phyloP scores from a whole-genome alignment of 2,888 invertebrate species.

The Acanthosoma haemorrhoidale region DNA sequence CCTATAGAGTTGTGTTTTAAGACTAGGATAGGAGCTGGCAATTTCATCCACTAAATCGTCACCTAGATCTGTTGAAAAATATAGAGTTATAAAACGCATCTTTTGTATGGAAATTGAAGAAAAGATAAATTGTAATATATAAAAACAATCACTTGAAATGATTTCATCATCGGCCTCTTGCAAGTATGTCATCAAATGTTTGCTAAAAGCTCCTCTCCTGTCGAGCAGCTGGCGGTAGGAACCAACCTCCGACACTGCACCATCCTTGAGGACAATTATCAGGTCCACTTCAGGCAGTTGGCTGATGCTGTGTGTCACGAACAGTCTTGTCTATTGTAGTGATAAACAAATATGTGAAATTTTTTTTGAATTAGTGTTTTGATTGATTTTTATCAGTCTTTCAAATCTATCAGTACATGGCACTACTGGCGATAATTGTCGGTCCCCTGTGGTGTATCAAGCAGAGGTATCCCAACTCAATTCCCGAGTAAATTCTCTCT shows the following conservation, averaged over 20 bases:
- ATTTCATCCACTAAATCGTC: neutral
- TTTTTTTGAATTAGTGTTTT: too few species aligned
- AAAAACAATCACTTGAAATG: neutral
- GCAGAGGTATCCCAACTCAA: too few species aligned
- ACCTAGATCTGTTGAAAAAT: neutral
- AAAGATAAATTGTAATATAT: too few species aligned
- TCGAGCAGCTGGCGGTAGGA: slow-evolving; percentile 53
- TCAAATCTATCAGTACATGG: too few species aligned
- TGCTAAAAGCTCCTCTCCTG: slow-evolving; percentile 45
- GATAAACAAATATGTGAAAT: neutral
- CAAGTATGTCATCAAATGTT: slow-evolving; percentile 42
- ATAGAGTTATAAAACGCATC: too few species aligned
- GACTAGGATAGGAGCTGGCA: neutral
- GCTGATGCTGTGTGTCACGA: slow-evolving; percentile 58
- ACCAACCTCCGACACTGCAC: slow-evolving; percentile 52
- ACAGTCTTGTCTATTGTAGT: slow-evolving; percentile 48
- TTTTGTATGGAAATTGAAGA: too few species aligned
- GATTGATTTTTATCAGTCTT: too few species aligned
- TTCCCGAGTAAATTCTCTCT: too few species aligned
- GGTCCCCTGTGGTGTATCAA: too few species aligned
- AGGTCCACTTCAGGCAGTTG: slow-evolving; percentile 53
- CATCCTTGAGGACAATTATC: slow-evolving; percentile 53
- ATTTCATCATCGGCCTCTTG: slow-evolving; percentile 18
- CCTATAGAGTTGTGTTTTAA: neutral
- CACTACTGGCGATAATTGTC: too few species aligned